Percentiles rank a stretch among this genome's conserved stretches.
These are phyloP conservation scores for Hypotaenidia okinawae DNA, from an alignment of 2,797 vertebrate genomes.

Conservation along the genomic window DNA sequence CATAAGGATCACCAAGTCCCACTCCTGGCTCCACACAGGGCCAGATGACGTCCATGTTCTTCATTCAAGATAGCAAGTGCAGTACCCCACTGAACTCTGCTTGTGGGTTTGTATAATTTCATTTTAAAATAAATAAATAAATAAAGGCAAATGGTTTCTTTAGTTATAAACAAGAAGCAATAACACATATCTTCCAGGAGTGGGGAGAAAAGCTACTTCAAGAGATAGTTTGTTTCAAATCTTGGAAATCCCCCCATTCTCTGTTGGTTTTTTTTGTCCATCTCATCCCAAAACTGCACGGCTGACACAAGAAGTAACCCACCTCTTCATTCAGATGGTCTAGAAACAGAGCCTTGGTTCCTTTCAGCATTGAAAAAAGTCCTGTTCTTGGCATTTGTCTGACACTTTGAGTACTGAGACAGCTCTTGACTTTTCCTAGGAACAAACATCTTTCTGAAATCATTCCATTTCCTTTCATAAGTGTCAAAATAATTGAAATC, in stretches of 20 bases:
- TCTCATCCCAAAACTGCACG: not conserved
- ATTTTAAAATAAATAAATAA: not conserved
- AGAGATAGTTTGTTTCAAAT: not conserved
- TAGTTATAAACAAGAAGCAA: not conserved
- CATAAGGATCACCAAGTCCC: too few relatives aligned
- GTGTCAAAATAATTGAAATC: conserved; percentile 24
- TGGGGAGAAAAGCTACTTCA: not conserved
- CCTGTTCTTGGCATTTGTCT: not conserved
- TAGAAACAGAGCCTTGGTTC: not conserved
- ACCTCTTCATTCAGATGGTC: not conserved
- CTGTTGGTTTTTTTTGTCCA: not conserved
- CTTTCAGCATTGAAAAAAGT: not conserved
- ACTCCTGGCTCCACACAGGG: too few relatives aligned
- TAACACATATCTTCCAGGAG: fast-evolving
- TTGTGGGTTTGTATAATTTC: not conserved
- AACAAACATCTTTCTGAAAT: conserved; percentile 11
- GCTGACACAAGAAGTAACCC: not conserved
- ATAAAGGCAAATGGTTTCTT: not conserved
- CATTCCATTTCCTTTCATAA: not conserved
- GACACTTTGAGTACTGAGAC: not conserved
- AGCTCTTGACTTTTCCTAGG: not conserved
- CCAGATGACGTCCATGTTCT: not conserved
- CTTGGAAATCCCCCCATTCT: not conserved
- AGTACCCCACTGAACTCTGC: not conserved
- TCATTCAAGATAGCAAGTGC: not conserved